Base-by-base conservation (phyloP, 2,113 vertebrate genomes). In the Oenanthe oenanthe region DNA sequence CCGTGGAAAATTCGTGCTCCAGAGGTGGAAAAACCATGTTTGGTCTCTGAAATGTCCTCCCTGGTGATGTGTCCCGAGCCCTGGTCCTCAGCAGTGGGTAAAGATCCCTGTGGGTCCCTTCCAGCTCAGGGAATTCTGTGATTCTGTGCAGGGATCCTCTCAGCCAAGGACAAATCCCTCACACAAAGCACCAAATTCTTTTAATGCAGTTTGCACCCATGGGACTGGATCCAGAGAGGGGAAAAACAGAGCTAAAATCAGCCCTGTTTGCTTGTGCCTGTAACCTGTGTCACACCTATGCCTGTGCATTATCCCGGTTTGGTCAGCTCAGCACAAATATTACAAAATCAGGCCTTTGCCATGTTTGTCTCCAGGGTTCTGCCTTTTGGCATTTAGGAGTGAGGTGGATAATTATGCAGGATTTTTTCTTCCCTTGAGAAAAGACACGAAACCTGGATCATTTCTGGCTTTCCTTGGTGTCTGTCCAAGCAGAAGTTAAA, bases 401-500 rank as follows among this genome's bases (percentile, higher is more conserved):
- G 18, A 93, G 83, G 83, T 74, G 75, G 89, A 85, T 85, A 95
- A 94, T 94, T 86, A 88, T 10, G 65, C 56, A 71, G 85, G 60
- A 80, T 73, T 94, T 82, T 90, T 88, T 18, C 24, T 88, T 88
- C 93, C 92, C 63, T 58, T 57, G 88, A 77, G 92, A 94, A 76
- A 95, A 89, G 94, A 78, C 60, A 40, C 5, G 3, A 85, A 96
- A 94, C 72, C 88, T 88, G 88, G 89, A 93, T 94, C 24, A 1
- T 96, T 88, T 95, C 94, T 92, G 93, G 58, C 87, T 95, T 95
- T 87, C 89, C 84, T 91, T 95, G 93, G 85, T 93, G 94, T 53
- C 75, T 74, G 72, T 94, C 95, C 94, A 94, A 96, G 88, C 88
- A 95, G 94, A 93, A 96, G 92, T 93, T 86, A 77, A 96, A 95